Base-by-base conservation (phyloP, 2,888 invertebrate genomes). In the Lapara coniferarum region DNA sequence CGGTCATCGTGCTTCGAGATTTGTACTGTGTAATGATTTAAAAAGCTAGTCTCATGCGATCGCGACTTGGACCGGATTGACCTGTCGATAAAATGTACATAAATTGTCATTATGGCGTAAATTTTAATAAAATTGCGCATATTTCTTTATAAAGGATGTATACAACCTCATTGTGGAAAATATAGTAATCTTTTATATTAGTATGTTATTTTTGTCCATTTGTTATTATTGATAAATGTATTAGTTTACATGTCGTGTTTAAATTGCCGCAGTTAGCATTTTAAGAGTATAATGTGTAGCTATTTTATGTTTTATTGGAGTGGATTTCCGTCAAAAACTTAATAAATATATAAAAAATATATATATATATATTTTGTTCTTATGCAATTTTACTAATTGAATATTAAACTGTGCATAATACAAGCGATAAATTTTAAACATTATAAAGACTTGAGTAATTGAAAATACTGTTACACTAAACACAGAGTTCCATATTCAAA, bases 1-100 rank as follows among this genome's bases (percentile, higher is more conserved):
- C 44, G 51, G 66, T 52, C 58, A 51, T 44, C 57, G 57, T 49
- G 66, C 57, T 57, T 14, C 49, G 55, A 46, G 63, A 66, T 66
- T 69, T 69, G 46, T 49, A 16, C 53, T 53, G 53, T 55, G 56
- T 67, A 44, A 55, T 56, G 53, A 55, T 44, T 59, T 14, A 66
- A 52, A 66, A 52, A 66, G 53, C 52, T 30, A 53, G 52, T 37
- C 49, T 12, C 53, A 37, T 66, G 52, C 30, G 66, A 52, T 66
- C 49, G 19, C 19, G 49, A 46, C 46, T 67, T 67, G 55, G 37
- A 52, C 55, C 44, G 67, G 44, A 44, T 55, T 13, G 53, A 19
- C 46, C 46, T 25, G 13, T 63, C 49, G 49, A 19, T 63, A 63
- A 49, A 49, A 63, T 63, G 49, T 46, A 25, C 46, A 63, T 19